phyloP scores from a whole-genome alignment of 2,113 vertebrate species.

The Psilopogon haemacephalus region DNA sequence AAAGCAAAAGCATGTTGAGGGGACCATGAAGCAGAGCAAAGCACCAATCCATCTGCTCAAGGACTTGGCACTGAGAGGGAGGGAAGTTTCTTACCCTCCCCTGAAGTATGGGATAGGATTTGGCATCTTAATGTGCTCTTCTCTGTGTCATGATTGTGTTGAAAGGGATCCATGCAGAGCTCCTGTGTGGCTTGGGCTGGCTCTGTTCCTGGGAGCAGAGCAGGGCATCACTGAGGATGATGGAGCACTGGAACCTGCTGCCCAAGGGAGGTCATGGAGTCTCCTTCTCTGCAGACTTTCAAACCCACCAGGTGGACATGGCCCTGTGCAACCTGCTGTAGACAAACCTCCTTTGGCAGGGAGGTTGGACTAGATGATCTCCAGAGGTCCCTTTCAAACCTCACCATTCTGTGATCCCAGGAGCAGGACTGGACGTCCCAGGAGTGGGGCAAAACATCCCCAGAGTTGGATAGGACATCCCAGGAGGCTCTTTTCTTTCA shows the following conservation, averaged over 20 bases:
- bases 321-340: too few species aligned
- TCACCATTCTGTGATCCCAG: too few species aligned
- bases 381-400: too few species aligned
- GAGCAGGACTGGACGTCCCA: not conserved
- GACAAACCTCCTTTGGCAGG: too few species aligned
- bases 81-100: not conserved
- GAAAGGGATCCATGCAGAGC: not conserved
- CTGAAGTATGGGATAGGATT: not conserved
- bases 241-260: too few species aligned
- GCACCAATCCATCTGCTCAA: rapidly evolving
- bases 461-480: not conserved
- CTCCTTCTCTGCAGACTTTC: too few species aligned
- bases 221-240: not conserved
- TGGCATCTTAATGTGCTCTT: not conserved
- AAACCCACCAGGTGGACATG: too few species aligned
- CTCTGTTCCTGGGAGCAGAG: not conserved
- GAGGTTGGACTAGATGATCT: too few species aligned
- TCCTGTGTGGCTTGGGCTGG: not conserved
- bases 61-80: not conserved
- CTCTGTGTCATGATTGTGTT: not conserved
- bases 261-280: too few species aligned
- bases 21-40: not conserved
- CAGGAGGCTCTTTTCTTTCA: not conserved
- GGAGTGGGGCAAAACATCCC: not conserved
- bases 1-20: not conserved